A percentile compares a stretch with the other conserved stretches of the same genome.
These are phyloP conservation scores for Lithosia quadra DNA, from an alignment of 2,888 invertebrate species.

Conservation along the genomic window DNA sequence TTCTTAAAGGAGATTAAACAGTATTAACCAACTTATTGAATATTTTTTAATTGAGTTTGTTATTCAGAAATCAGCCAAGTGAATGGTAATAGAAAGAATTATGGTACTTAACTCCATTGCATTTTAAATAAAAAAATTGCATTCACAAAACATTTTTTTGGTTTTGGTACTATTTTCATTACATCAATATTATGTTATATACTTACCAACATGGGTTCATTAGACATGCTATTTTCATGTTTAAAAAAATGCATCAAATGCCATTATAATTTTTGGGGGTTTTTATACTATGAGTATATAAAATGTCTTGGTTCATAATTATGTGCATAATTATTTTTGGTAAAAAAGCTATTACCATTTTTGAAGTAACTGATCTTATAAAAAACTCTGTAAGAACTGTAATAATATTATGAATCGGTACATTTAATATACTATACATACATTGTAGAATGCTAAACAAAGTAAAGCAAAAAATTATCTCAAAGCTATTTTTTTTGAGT, in stretches of 20 bases:
- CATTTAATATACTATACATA: slow-evolving; percentile 18
- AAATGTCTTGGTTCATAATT: slow-evolving; percentile 6
- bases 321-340: background rate
- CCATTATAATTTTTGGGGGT: too few species aligned
- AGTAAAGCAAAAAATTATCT: slow-evolving; percentile 15
- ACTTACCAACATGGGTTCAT: background rate
- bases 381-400: background rate
- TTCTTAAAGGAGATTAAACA: background rate
- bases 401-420: slow-evolving; percentile 28
- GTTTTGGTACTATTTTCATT: background rate
- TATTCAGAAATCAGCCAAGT: background rate
- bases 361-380: background rate
- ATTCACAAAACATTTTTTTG: too few species aligned
- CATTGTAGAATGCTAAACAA: slow-evolving; percentile 36
- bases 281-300: background rate
- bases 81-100: background rate
- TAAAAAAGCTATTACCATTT: background rate
- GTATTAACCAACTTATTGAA: background rate
- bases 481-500: slow-evolving; percentile 27
- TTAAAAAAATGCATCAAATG: background rate
- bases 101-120: background rate
- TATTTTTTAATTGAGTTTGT: background rate
- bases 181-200: background rate
- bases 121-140: too few species aligned
- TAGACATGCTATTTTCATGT: background rate